Conservation (phyloP, 2,888 invertebrate species). For the Belgica antarctica region DNA sequence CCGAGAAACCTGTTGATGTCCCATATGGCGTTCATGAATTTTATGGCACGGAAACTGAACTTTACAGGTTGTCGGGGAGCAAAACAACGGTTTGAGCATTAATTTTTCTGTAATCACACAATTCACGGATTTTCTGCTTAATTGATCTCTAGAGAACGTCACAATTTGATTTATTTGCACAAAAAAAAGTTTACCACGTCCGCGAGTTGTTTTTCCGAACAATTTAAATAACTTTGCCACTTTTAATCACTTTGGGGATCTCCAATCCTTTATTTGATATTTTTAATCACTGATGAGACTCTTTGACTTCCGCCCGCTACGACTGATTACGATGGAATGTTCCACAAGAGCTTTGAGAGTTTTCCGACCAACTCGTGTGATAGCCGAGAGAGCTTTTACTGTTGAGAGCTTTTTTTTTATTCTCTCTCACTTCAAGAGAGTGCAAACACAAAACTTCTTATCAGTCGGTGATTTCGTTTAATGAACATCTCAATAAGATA, state of each 20-base stretch:
- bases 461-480: no score
- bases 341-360: neutral
- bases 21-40: no score
- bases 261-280: neutral
- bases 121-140: no score
- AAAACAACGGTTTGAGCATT: no score
- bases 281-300: neutral
- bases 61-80: no score
- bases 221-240: neutral
- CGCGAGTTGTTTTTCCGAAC: neutral
- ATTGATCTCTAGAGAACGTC: neutral
- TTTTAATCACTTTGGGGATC: neutral
- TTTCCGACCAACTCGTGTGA: neutral
- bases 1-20: no score
- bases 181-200: neutral
- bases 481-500: no score
- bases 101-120: no score
- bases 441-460: neutral
- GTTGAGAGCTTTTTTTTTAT: neutral
- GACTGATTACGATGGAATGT: slow-evolving; percentile 35
- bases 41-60: no score
- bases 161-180: no score
- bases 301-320: slow-evolving; percentile 6
- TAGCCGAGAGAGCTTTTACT: neutral
- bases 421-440: neutral